Evolutionary conservation across 37 sponge, comb jelly and placozoan species (phyloP).

Genomic region (Beroe ovata): DNA sequence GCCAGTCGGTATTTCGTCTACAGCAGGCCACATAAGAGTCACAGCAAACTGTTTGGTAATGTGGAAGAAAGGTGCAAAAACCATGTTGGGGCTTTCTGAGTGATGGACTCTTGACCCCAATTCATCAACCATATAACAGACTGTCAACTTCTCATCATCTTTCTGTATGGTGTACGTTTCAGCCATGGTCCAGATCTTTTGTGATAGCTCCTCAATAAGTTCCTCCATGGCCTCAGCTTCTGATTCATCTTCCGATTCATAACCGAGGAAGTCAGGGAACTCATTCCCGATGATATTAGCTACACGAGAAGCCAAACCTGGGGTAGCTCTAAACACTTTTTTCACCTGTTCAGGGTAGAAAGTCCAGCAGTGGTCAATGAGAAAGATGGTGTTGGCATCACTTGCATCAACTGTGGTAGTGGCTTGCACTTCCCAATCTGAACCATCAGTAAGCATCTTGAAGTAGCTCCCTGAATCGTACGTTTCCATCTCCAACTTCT

Average conservation of each 20-base stretch:
- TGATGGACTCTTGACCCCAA: constrained; percentile 82
- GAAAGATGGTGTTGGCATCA: constrained; percentile 74
- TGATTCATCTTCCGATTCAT: constrained; percentile 31
- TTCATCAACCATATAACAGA: constrained; percentile 95
- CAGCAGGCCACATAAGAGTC: constrained; percentile 80
- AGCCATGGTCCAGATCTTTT: constrained; percentile 29
- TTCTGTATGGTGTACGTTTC: constrained; percentile 63
- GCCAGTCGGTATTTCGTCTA: constrained; percentile 61
- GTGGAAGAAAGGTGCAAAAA: constrained; percentile 82
- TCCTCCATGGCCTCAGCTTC: background rate
- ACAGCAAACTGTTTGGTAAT: constrained; percentile 73
- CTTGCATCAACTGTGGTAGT: background rate
- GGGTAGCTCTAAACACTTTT: constrained; percentile 72
- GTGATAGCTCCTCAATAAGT: constrained; percentile 14
- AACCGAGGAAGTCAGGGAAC: background rate
- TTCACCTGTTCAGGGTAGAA: constrained; percentile 73
- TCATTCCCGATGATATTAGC: background rate
- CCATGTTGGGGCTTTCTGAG: constrained; percentile 75
- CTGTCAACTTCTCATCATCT: constrained; percentile 71
- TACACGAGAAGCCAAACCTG: constrained; percentile 79
- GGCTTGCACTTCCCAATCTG: constrained; percentile 39
- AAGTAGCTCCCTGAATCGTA: constrained; percentile 30
- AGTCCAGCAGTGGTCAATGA: constrained; percentile 95
- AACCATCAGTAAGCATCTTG: constrained; percentile 42
- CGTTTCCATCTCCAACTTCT: constrained; percentile 37